phyloP scores from a whole-genome alignment of 2,113 vertebrate genomes.

The Crocuta crocuta region DNA sequence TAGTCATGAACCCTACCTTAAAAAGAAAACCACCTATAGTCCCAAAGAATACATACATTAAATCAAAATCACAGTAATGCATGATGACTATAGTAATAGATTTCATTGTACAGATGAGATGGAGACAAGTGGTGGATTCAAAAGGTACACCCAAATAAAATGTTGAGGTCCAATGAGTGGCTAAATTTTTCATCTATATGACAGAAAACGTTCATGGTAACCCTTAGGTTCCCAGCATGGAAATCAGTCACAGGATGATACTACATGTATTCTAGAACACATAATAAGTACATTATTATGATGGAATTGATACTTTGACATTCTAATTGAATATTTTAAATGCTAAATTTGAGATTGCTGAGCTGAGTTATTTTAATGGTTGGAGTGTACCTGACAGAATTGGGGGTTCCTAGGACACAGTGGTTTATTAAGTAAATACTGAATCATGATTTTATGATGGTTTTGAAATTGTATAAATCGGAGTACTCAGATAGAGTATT shows the following conservation, averaged over 20 bases:
- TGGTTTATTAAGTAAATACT: neutral
- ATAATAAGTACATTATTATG: neutral
- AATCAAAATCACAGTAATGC: neutral
- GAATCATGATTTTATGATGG: neutral
- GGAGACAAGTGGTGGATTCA: neutral
- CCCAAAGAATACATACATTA: neutral
- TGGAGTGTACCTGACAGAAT: neutral
- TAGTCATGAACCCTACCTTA: accelerated
- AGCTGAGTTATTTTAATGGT: neutral
- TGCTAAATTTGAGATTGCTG: neutral
- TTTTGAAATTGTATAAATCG: neutral
- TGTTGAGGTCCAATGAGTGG: neutral
- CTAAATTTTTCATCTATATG: neutral
- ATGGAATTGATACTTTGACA: neutral
- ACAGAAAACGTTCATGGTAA: neutral
- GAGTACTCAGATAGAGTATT: neutral
- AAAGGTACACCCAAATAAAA: neutral
- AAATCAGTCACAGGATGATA: neutral
- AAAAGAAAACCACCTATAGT: neutral
- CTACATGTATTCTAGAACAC: neutral
- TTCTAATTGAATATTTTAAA: neutral
- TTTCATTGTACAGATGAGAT: neutral
- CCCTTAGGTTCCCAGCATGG: neutral
- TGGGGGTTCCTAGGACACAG: neutral
- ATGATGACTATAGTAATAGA: neutral